These are phyloP conservation scores for Syngnathus typhle DNA, from an alignment of 2,113 vertebrate genomes.

Conservation along the genomic window DNA sequence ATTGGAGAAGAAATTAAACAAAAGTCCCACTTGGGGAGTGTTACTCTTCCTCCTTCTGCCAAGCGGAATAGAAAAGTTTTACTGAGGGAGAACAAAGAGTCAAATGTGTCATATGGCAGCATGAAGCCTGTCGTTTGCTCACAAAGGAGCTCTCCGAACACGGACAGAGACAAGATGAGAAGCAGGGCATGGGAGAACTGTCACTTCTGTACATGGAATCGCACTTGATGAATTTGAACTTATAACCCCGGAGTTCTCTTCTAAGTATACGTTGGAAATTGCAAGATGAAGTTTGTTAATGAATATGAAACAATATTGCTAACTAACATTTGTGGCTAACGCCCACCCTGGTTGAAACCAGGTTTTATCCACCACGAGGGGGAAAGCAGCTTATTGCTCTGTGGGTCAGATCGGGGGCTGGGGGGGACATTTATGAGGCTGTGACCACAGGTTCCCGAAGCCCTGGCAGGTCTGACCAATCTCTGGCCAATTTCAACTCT, in stretches of 20 bases:
- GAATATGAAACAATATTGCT: too few relatives aligned
- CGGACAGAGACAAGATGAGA: slow-evolving; percentile 37
- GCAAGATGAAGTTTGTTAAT: background rate
- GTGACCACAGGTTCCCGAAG: slow-evolving; percentile 40
- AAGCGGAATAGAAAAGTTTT: slow-evolving; percentile 35
- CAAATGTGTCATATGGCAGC: slow-evolving; percentile 48
- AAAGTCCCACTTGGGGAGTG: slow-evolving; percentile 44
- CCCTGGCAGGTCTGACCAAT: slow-evolving; percentile 35
- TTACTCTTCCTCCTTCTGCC: slow-evolving; percentile 31
- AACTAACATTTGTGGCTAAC: too few relatives aligned
- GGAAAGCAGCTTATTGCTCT: too few relatives aligned
- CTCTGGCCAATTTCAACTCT: slow-evolving; percentile 65
- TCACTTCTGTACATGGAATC: slow-evolving; percentile 22
- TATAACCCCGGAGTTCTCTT: slow-evolving; percentile 9
- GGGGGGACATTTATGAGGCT: background rate
- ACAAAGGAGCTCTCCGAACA: slow-evolving; percentile 18
- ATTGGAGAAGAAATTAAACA: slow-evolving; percentile 46
- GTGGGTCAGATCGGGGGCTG: too few relatives aligned
- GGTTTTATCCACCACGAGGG: too few relatives aligned
- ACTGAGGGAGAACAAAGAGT: slow-evolving; percentile 60
- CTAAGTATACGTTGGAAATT: background rate
- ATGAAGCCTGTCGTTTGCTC: slow-evolving; percentile 53
- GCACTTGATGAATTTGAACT: slow-evolving; percentile 14
- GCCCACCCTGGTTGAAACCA: too few relatives aligned
- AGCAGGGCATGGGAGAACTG: slow-evolving; percentile 28